These are phyloP conservation scores for Camelus dromedarius DNA, from an alignment of 2,113 vertebrate species.

Conservation along the genomic window DNA sequence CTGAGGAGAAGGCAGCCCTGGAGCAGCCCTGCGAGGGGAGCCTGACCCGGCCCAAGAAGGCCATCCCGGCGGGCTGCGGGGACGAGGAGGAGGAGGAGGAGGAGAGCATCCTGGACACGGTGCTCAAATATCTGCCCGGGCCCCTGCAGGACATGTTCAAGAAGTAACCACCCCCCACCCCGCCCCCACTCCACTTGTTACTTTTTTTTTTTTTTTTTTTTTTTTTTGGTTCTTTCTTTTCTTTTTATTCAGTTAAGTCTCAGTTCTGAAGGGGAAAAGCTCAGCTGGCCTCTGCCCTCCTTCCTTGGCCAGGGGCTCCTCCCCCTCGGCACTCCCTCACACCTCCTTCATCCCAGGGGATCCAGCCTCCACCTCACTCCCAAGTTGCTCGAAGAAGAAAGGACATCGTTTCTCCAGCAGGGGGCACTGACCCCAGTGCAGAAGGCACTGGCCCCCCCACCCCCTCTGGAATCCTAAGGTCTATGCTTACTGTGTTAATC, in stretches of 20 bases:
- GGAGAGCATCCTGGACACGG: constrained; percentile 98
- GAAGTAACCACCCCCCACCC: constrained; percentile 90
- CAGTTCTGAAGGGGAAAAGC: constrained; percentile 78
- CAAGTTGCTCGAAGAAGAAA: neutral
- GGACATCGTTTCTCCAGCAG: neutral
- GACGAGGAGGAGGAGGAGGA: constrained; percentile 96
- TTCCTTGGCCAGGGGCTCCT: constrained; percentile 57
- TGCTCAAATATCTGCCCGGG: constrained; percentile 98
- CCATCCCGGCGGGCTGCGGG: constrained; percentile 96
- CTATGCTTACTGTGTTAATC: constrained; percentile 8
- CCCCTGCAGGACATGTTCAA: constrained; percentile 99
- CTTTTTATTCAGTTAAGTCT: constrained; percentile 74
- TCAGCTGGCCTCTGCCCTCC: constrained; percentile 72
- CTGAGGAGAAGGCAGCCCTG: constrained; percentile 97
- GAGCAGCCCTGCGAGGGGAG: constrained; percentile 98
- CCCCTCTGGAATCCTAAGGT: constrained; percentile 18
- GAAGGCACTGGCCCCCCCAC: neutral
- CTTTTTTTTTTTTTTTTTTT: constrained; percentile 19
- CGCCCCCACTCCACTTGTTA: constrained; percentile 33
- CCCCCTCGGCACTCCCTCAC: neutral
- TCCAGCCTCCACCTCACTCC: neutral
- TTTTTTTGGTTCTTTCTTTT: constrained; percentile 49
- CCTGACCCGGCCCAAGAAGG: constrained; percentile 97
- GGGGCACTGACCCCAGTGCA: neutral
- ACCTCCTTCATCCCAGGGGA: neutral